phyloP scores from a whole-genome alignment of 1,140 invertebrate genomes.

The Lycorma delicatula region DNA sequence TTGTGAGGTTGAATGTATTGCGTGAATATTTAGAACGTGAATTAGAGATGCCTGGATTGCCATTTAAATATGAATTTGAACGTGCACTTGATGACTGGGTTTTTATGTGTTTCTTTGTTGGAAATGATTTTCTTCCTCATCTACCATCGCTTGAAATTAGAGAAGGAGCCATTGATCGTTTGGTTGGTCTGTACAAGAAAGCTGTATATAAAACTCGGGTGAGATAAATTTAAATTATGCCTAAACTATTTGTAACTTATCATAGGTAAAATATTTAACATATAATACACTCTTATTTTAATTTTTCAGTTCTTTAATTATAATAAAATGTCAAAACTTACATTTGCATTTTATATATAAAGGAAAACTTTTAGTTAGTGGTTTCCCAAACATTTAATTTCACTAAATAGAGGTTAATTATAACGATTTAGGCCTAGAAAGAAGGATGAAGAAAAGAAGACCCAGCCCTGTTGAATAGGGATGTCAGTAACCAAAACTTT shows the following conservation, averaged over 20 bases:
- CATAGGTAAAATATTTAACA: slow-evolving; percentile 7
- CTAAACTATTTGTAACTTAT: slow-evolving; percentile 9
- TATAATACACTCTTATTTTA: too few species aligned
- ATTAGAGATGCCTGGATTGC: slow-evolving; percentile 84
- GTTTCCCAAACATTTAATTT: too few species aligned
- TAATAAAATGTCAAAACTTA: too few species aligned
- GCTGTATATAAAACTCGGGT: slow-evolving; percentile 86
- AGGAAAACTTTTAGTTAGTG: too few species aligned
- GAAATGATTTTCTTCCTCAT: slow-evolving; percentile 99
- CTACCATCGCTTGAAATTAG: slow-evolving; percentile 96
- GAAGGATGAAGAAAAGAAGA: too few species aligned
- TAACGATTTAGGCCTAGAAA: too few species aligned
- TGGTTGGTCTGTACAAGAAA: slow-evolving; percentile 92
- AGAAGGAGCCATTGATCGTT: slow-evolving; percentile 93
- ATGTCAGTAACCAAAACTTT: too few species aligned
- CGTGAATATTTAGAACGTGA: slow-evolving; percentile 92
- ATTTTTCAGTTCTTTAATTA: too few species aligned
- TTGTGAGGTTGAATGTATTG: slow-evolving; percentile 84
- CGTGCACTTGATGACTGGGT: slow-evolving; percentile 97
- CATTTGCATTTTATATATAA: too few species aligned
- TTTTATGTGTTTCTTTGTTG: slow-evolving; percentile 99
- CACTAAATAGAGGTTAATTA: too few species aligned
- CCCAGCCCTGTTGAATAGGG: too few species aligned
- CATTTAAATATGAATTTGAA: slow-evolving; percentile 86
- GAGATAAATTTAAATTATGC: slow-evolving; percentile 26